Evolutionary conservation across 2,888 invertebrate species (phyloP), one percentile per base, ranked within the genome.

Genomic region (Amphiduros pacificus): DNA sequence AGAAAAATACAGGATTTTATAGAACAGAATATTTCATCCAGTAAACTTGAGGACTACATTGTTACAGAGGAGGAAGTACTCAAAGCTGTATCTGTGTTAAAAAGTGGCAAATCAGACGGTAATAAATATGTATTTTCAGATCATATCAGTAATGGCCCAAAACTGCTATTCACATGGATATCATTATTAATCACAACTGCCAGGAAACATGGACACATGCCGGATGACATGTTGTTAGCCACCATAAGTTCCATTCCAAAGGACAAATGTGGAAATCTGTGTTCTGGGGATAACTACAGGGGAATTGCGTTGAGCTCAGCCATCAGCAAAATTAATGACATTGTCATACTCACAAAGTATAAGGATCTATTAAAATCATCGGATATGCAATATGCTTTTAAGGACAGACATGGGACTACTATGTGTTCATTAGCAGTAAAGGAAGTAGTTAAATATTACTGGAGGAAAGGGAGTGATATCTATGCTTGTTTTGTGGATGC

Each of bases 331-430:
- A 24, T 51, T 14, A 24, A 24, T 52, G 56, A 63, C 14, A 11
- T 40, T 26, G 20, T 50, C 56, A 64, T 52, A 14, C 22, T 54
- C 5, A 20, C 28, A 5, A 28, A 17, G 31, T 31, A 31, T 54
- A 11, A 17, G 5, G 20, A 29, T 3, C 11, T 29, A 17, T 24
- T 54, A 31, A 29, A 17, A 29, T 29, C 20, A n/a, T 54, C 54
- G 3, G 20, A 54, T 31, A 20, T 54, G 32, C 54, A 54, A 22
- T 54, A 29, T 29, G 32, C 31, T 14, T 54, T 54, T 22, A 54
- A 54, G 31, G 14, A 22, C 20, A 20, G 22, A 22, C 54, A 54
- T 24, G 20, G 29, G 31, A 54, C 54, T 2, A 11, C 27, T 31
- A 27, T 29, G 32, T 29, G 54, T n/a, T 29, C 31, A 4, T 29